Evolutionary conservation across 2,797 vertebrate species (phyloP).

Genomic region (Tauraco hartlaubi): DNA sequence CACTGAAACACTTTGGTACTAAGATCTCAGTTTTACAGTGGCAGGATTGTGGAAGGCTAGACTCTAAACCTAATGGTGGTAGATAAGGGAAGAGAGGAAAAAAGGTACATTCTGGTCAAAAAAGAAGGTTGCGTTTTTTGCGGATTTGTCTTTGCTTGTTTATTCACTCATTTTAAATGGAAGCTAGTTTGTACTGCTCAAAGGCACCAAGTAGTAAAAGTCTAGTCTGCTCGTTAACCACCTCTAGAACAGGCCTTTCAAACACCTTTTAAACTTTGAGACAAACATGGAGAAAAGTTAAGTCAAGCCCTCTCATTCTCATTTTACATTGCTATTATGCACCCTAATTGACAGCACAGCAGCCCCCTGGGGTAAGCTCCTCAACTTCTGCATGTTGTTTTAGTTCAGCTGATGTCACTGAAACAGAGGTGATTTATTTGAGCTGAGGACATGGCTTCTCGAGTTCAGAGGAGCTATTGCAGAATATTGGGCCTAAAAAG

Average conservation of each 20-base stretch:
- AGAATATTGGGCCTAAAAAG: not conserved
- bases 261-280: not conserved
- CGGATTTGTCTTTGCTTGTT: not conserved
- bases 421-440: not conserved
- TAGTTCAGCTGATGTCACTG: not conserved
- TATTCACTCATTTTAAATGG: not conserved
- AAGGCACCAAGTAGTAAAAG: not conserved
- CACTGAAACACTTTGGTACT: not conserved
- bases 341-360: not conserved
- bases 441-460: not conserved
- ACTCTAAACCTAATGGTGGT: not conserved
- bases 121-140: accelerated
- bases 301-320: not conserved
- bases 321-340: not conserved
- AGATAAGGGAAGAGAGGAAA: not conserved
- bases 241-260: not conserved
- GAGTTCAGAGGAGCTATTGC: not conserved
- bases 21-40: not conserved
- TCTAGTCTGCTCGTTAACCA: not conserved
- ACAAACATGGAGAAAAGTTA: not conserved
- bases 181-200: not conserved
- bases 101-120: not conserved
- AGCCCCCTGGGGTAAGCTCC: not conserved
- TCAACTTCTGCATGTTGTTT: not conserved
- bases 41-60: not conserved